phyloP scores from a whole-genome alignment of 2,888 invertebrate species.

The Graphium colonna region DNA sequence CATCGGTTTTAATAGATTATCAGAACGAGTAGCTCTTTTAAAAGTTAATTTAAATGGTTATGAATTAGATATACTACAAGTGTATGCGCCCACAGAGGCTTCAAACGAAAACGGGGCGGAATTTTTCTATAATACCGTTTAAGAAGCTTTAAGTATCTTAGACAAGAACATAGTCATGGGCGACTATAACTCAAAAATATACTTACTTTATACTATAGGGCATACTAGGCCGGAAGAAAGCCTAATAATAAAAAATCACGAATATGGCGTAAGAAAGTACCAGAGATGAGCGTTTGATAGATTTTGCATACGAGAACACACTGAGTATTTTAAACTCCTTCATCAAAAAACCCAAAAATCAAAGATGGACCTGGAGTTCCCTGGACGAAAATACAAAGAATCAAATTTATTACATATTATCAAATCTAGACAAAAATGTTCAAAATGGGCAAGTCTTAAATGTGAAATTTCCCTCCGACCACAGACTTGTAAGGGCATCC shows the following conservation, averaged over 20 bases:
- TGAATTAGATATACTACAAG: constrained; percentile 7
- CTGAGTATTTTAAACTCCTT: constrained; percentile 13
- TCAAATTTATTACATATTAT: constrained; percentile 9
- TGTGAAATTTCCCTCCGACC: constrained; percentile 21
- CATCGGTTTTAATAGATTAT: constrained; percentile 29
- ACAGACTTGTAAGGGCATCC: constrained; percentile 20
- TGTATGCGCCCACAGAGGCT: constrained; percentile 23
- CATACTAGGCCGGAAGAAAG: constrained; percentile 14
- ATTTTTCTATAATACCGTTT: constrained; percentile 6
- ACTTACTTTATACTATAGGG: too few relatives aligned
- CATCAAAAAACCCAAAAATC: constrained; percentile 4
- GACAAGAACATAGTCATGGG: constrained; percentile 9
- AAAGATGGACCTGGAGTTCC: constrained; percentile 7
- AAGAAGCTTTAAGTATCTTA: neutral
- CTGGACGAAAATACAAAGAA: constrained; percentile 8
- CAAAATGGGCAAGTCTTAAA: constrained; percentile 16
- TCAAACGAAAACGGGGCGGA: constrained; percentile 11
- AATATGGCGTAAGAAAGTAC: constrained; percentile 20
- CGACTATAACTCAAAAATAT: constrained; percentile 19
- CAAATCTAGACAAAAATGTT: constrained; percentile 7
- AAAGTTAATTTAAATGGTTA: constrained; percentile 22
- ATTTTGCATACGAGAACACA: constrained; percentile 18
- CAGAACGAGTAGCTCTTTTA: constrained; percentile 31
- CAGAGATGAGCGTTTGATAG: constrained; percentile 18
- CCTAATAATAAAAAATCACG: constrained; percentile 8